phyloP scores from a whole-genome alignment of 2,797 vertebrate genomes.

The Macrochelys suwanniensis region DNA sequence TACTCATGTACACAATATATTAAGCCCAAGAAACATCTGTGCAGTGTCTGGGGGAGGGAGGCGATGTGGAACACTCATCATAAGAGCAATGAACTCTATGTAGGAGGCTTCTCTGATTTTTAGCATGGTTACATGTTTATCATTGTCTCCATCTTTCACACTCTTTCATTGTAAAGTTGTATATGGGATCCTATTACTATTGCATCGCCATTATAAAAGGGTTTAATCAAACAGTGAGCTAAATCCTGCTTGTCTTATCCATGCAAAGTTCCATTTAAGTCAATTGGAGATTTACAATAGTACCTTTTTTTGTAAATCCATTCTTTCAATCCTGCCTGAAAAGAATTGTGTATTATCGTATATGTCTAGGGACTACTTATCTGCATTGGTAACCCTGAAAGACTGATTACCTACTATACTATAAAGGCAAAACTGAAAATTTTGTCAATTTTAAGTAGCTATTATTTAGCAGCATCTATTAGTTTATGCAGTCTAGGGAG shows the following conservation, averaged over 20 bases:
- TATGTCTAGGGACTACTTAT: not conserved
- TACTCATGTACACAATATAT: not conserved
- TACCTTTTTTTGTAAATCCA: not conserved
- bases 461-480: not conserved
- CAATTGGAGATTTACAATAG: not conserved
- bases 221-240: not conserved
- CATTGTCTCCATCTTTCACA: not conserved
- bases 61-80: not conserved
- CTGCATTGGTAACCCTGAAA: not conserved
- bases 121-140: not conserved
- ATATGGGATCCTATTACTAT: not conserved
- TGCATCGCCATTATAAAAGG: not conserved
- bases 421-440: fast-evolving
- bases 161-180: not conserved
- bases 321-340: not conserved
- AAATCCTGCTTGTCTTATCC: not conserved
- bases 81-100: not conserved
- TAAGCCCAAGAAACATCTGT: not conserved
- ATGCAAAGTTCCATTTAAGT: not conserved
- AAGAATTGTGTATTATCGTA: not conserved
- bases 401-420: not conserved
- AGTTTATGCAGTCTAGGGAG: not conserved
- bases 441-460: not conserved
- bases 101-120: not conserved
- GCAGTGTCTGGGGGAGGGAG: not conserved